A percentile compares a stretch with the other conserved stretches of the same genome.
These are phyloP conservation scores for Himalopsyche tibetana DNA, from an alignment of 2,888 invertebrate species.

Conservation along the genomic window DNA sequence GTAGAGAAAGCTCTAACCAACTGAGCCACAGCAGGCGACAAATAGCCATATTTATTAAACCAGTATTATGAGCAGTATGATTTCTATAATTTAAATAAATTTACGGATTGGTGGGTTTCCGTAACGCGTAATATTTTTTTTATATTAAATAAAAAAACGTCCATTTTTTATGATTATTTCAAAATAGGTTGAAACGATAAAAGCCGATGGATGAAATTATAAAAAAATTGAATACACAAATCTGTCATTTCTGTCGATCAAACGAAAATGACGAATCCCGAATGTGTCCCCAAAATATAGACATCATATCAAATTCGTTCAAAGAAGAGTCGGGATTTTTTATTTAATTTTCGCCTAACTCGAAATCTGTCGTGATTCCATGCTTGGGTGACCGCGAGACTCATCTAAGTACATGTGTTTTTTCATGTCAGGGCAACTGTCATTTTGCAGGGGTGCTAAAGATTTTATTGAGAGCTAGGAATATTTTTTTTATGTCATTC, in stretches of 20 bases:
- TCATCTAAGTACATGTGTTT: neutral
- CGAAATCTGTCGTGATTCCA: neutral
- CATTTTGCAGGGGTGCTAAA: neutral
- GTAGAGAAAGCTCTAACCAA: no score
- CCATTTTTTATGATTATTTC: neutral
- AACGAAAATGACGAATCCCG: neutral
- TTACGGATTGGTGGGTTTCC: no score
- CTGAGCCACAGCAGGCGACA: no score
- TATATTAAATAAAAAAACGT: no score
- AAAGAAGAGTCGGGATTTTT: neutral
- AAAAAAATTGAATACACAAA: neutral
- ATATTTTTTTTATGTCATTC: no score
- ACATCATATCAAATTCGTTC: neutral
- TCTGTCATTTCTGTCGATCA: neutral
- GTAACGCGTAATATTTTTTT: no score
- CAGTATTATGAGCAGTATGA: no score
- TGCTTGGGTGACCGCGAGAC: neutral
- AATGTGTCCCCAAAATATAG: neutral
- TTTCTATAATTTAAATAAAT: no score
- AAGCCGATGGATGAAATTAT: neutral
- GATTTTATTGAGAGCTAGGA: no score
- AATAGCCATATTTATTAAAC: no score
- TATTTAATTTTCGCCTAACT: neutral
- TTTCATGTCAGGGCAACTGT: neutral
- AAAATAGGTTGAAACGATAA: neutral